Conservation (phyloP, 2,113 vertebrate genomes). For the Nycticebus coucang region DNA sequence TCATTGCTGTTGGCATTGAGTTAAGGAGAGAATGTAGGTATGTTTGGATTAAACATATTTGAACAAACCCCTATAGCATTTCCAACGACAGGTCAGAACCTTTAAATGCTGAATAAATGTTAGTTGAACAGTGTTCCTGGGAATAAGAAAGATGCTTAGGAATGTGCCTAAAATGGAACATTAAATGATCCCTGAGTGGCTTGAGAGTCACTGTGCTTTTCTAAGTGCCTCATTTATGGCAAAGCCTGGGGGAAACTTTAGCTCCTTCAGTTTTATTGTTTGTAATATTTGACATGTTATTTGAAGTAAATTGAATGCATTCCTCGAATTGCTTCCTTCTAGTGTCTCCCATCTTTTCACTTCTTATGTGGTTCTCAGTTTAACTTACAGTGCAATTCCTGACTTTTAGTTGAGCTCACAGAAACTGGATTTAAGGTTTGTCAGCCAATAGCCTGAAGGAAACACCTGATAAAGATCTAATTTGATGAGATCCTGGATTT, state of each 20-base stretch:
- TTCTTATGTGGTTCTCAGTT: neutral
- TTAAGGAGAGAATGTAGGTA: neutral
- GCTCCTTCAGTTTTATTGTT: slow-evolving; percentile 27
- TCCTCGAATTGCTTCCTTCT: slow-evolving; percentile 35
- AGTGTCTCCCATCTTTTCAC: neutral
- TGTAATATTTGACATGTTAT: slow-evolving; percentile 29
- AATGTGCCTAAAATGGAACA: slow-evolving; percentile 10
- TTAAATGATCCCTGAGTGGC: neutral
- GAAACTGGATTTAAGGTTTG: neutral
- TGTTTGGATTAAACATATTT: slow-evolving; percentile 8
- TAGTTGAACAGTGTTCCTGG: neutral
- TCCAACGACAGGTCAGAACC: neutral
- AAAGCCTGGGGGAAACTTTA: neutral
- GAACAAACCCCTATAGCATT: neutral
- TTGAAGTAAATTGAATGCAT: slow-evolving; percentile 49
- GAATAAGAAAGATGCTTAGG: slow-evolving; percentile 27
- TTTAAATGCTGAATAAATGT: neutral
- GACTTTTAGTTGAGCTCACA: neutral
- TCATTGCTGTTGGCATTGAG: neutral
- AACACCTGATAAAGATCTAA: neutral
- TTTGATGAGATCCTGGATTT: neutral
- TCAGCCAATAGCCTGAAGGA: neutral
- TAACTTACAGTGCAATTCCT: neutral
- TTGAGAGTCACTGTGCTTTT: neutral
- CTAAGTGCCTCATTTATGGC: neutral